These are phyloP conservation scores for Eristalis tenax DNA, from an alignment of 2,888 invertebrate genomes.

Conservation along the genomic window DNA sequence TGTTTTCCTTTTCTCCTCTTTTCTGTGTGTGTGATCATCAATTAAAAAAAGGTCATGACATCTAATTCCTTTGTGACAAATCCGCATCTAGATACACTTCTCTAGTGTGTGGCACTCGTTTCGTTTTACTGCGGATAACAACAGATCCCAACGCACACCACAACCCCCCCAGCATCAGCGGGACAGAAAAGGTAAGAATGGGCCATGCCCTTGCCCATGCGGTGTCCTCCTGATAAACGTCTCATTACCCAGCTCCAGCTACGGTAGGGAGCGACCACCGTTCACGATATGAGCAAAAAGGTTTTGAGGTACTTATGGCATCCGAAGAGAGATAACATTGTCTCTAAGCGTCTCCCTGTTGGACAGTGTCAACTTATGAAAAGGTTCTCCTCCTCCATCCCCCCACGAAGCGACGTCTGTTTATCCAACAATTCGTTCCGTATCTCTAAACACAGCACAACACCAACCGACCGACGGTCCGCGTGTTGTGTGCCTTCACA, in stretches of 20 bases:
- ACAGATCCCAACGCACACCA: background rate
- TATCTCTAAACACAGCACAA: background rate
- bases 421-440: background rate
- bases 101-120: constrained; percentile 10
- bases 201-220: constrained; percentile 1
- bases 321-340: constrained; percentile 45
- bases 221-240: constrained; percentile 24
- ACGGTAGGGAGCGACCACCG: background rate
- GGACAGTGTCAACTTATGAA: constrained; percentile 38
- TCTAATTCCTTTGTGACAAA: constrained; percentile 23
- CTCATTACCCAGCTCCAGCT: constrained; percentile 4
- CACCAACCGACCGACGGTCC: background rate
- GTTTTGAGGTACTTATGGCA: constrained; percentile 47
- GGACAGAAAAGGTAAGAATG: constrained; percentile 51
- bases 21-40: constrained; percentile 27
- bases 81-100: constrained; percentile 13
- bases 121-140: constrained; percentile 30
- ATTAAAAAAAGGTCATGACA: constrained; percentile 38
- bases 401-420: background rate
- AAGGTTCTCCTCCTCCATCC: background rate
- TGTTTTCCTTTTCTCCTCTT: background rate
- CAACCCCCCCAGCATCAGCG: constrained; percentile 27
- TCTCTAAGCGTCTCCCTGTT: constrained; percentile 1
- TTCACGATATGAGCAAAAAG: background rate
- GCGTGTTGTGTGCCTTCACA: background rate